Evolutionary conservation across 2,113 vertebrate genomes (phyloP).

Genomic region (Promerops cafer): DNA sequence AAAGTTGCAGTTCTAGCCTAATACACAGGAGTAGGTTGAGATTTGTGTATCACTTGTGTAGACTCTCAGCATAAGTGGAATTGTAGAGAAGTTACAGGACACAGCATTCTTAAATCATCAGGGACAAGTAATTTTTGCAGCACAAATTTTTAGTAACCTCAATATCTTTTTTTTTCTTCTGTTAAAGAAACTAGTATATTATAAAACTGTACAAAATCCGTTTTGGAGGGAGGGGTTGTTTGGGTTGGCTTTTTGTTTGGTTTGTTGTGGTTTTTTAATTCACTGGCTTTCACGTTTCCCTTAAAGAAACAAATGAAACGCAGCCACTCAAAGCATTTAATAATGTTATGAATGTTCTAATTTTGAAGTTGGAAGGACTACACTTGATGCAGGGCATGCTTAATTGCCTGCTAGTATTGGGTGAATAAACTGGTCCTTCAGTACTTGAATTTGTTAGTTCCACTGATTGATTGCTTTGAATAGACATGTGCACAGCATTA

Average conservation of each 20-base stretch:
- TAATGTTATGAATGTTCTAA: not conserved
- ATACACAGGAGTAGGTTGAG: not conserved
- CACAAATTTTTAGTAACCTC: not conserved
- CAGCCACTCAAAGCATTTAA: not conserved
- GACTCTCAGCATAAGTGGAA: not conserved
- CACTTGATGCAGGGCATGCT: not conserved
- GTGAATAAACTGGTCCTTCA: not conserved
- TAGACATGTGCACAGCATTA: not conserved
- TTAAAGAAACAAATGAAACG: not conserved
- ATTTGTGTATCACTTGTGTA: not conserved
- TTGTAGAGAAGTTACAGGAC: not conserved
- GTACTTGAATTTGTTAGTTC: not conserved
- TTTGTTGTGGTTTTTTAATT: not conserved
- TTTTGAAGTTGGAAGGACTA: not conserved
- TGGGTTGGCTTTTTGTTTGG: not conserved
- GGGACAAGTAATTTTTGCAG: not conserved
- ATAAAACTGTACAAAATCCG: not conserved
- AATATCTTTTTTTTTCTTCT: not conserved
- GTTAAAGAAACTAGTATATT: not conserved
- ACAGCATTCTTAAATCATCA: not conserved
- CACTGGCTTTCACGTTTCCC: not conserved
- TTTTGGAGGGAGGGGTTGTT: not conserved
- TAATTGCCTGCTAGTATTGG: not conserved
- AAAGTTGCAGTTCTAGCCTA: not conserved
- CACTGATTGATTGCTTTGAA: not conserved